Base-by-base conservation (phyloP, 2,888 invertebrate genomes). In the Dasysyrphus tricinctus region DNA sequence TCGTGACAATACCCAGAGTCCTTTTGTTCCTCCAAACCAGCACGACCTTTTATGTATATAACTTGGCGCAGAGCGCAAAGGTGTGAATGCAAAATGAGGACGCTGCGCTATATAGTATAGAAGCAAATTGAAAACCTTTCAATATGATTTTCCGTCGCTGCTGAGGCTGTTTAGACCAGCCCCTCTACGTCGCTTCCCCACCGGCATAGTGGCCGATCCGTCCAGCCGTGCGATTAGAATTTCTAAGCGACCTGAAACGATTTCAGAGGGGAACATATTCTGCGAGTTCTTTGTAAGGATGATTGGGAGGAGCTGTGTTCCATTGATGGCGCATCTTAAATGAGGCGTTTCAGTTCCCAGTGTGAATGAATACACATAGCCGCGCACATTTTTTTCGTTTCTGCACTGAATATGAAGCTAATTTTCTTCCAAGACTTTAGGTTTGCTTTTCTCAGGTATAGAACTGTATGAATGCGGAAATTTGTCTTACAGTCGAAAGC, bases 11-110 rank as follows among this genome's bases (percentile, higher is more conserved):
- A 82, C 77, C 78, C 70, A 74, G 74, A 82, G 82, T 82, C 86
- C 86, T 86, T 86, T 86, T 85, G 86, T 82, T 81, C 63, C 69
- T 72, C 72, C 34, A 51, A n/a, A 32, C 32, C 63, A 47, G 78
- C 86, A 86, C 82, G 82, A 82, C 75, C 86, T 59, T n/a, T n/a
- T 65, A 73, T 69, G 54, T 69, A 69, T 69, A 69, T 51, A 37
- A 54, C 69, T 69, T 69, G 69, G 56, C 34, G 19, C 70, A 61
- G 39, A 70, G 67, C 80, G 69, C 77, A 75, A 78, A 86, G 81
- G 82, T 86, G 82, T 86, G 82, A 86, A 86, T 86, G 79, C 86
- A 70, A 82, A 86, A 86, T 86, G 86, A 86, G 86, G 86, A 86
- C 16, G 37, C 37, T 37, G 5, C 6, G 19, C 16, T 16, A 39